These are phyloP conservation scores for Eulemur macaco DNA, from an alignment of 2,113 vertebrate species.

Conservation along the genomic window DNA sequence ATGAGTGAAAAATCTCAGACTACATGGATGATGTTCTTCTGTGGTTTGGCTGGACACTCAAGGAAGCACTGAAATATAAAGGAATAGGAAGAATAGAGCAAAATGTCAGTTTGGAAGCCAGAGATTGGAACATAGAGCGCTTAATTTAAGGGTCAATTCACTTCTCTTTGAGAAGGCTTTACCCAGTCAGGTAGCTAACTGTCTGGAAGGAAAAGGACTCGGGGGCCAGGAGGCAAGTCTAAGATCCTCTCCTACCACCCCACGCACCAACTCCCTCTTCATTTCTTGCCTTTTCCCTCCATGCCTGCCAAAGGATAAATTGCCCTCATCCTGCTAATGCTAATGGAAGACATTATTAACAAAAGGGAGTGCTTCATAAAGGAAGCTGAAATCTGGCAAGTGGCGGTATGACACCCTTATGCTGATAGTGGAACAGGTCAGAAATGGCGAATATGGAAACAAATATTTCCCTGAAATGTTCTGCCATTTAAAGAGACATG, in stretches of 20 bases:
- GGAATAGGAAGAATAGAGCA: background rate
- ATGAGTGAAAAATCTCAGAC: background rate
- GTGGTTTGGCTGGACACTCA: background rate
- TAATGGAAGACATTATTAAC: slow-evolving; percentile 26
- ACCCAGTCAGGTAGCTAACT: background rate
- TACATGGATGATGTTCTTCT: background rate
- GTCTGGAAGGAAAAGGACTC: background rate
- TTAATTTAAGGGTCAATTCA: background rate
- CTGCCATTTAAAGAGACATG: background rate
- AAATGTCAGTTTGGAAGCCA: background rate
- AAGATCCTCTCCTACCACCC: background rate
- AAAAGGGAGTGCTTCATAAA: background rate
- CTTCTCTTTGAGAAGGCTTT: background rate
- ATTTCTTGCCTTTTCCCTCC: background rate
- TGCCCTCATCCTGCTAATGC: slow-evolving; percentile 28
- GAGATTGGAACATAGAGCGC: background rate
- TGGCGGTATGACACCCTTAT: background rate
- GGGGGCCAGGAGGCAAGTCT: background rate
- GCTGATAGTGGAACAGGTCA: background rate
- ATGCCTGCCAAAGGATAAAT: slow-evolving; percentile 27
- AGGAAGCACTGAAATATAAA: background rate
- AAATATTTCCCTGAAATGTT: background rate
- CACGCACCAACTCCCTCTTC: background rate
- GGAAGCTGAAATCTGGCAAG: slow-evolving; percentile 47
- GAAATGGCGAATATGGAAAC: background rate